A percentile compares a stretch with the other conserved stretches of the same genome.
Evolutionary conservation across 2,888 invertebrate genomes (phyloP).

Genomic region (Stegana nigrithorax): DNA sequence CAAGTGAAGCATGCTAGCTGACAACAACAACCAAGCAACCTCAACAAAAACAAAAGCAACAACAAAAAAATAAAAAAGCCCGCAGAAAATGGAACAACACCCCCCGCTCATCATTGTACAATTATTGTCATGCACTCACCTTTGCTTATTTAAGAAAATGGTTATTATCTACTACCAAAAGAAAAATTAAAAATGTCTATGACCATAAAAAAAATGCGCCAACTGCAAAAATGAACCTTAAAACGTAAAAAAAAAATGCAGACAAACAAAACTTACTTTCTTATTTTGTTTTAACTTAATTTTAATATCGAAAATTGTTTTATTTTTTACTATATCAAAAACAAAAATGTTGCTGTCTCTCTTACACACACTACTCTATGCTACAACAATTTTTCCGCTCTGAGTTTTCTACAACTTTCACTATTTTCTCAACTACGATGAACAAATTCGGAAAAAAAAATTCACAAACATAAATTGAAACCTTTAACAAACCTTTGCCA

Average conservation of each 20-base stretch:
- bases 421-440: too few species aligned
- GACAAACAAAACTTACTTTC: conserved; percentile 22
- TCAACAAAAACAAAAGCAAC: background rate
- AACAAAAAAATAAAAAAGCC: background rate
- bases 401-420: too few species aligned
- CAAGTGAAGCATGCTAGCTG: background rate
- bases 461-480: too few species aligned
- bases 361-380: background rate
- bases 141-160: conserved; percentile 46
- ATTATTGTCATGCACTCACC: background rate
- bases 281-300: conserved; percentile 43
- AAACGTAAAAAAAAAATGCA: background rate
- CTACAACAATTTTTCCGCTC: background rate
- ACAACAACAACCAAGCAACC: background rate
- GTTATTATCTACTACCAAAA: background rate
- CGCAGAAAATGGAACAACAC: background rate
- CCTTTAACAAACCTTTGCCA: too few species aligned
- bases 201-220: background rate
- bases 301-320: conserved; percentile 56
- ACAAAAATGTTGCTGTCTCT: conserved; percentile 23
- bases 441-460: too few species aligned
- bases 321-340: conserved; percentile 52
- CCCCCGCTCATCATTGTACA: background rate
- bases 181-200: background rate
- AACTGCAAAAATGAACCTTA: background rate